Base-by-base conservation (phyloP, 2,113 vertebrate species). In the Orycteropus afer region DNA sequence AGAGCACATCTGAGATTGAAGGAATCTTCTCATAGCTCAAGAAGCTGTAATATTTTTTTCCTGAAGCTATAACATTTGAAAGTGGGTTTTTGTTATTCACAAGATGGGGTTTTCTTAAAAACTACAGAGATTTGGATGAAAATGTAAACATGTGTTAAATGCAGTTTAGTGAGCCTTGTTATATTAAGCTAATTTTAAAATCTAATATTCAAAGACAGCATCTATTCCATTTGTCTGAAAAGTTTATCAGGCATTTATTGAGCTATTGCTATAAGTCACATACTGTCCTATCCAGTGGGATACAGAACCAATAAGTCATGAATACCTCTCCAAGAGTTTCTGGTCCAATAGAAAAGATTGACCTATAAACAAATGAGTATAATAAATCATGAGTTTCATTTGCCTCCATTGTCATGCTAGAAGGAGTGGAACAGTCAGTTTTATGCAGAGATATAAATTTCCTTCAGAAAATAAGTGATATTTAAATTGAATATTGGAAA, bases 51-150 rank as follows among this genome's bases (percentile, higher is more conserved):
- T 79, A 29, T 78, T 89, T 93, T n/a, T n/a, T n/a, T n/a, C n/a
- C n/a, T 65, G 61, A 85, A 79, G 3, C 4, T 32, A 0, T 42
- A 86, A 67, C 74, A 29, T 78, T 89, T 93, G 86, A 40, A 79
- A 93, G 80, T 25, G 32, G 7, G 14, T 83, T 92, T 89, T 84
- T 61, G 67, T 92, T 95, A 92, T 49, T 61, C 71, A 84, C 13
- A 95, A 96, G 51, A 57, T 51, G n/a, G 47, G 10, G 84, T 29
- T 86, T 93, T 86, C 29, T 77, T 65, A 63, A 88, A 96, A 91
- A 83, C 55, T 51, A 45, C 4, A 92, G 29, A 77, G 42, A 89
- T 86, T 57, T 92, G 40, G 8, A 47, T 73, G 69, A 95, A 90
- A 92, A 86, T 61, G 18, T 74, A 93, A 95, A 80, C 29, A 59